Percentiles rank a stretch among this genome's conserved stretches.
Conservation (phyloP, 1,140 invertebrate species). For the Bombyx mandarina region DNA sequence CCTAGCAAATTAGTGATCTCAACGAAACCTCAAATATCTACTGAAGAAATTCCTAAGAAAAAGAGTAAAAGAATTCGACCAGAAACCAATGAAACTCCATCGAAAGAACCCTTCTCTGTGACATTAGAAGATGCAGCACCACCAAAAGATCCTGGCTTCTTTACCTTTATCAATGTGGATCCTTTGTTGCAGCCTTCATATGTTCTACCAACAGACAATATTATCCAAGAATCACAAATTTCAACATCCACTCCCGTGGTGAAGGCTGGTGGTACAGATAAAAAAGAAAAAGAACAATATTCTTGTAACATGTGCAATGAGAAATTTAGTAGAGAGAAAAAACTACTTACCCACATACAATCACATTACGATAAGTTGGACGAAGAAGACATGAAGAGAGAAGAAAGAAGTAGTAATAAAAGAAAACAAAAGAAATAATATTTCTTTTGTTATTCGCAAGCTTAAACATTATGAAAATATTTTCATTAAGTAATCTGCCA, state of each 20-base stretch:
- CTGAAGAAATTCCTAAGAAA: slow-evolving; percentile 34
- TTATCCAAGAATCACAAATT: slow-evolving; percentile 62
- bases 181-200: slow-evolving; percentile 58
- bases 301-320: slow-evolving; percentile 52
- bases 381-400: slow-evolving; percentile 31
- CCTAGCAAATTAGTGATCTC: slow-evolving; percentile 60
- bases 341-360: slow-evolving; percentile 49
- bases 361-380: slow-evolving; percentile 54
- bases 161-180: slow-evolving; percentile 62
- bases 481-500: background rate
- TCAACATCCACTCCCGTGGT: slow-evolving; percentile 36
- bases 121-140: slow-evolving; percentile 38
- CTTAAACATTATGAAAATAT: background rate
- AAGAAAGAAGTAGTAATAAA: slow-evolving; percentile 23
- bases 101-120: slow-evolving; percentile 34
- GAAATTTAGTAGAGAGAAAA: slow-evolving; percentile 49
- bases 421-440: slow-evolving; percentile 20
- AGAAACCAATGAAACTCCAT: slow-evolving; percentile 8
- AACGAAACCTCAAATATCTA: slow-evolving; percentile 33
- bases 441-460: background rate
- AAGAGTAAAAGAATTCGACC: slow-evolving; percentile 20
- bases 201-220: slow-evolving; percentile 55
- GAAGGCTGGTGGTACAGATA: slow-evolving; percentile 16
- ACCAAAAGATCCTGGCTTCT: slow-evolving; percentile 39
- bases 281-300: slow-evolving; percentile 32